Base-by-base conservation (phyloP, 2,888 invertebrate species). In the Zaprionus bogoriensis region DNA sequence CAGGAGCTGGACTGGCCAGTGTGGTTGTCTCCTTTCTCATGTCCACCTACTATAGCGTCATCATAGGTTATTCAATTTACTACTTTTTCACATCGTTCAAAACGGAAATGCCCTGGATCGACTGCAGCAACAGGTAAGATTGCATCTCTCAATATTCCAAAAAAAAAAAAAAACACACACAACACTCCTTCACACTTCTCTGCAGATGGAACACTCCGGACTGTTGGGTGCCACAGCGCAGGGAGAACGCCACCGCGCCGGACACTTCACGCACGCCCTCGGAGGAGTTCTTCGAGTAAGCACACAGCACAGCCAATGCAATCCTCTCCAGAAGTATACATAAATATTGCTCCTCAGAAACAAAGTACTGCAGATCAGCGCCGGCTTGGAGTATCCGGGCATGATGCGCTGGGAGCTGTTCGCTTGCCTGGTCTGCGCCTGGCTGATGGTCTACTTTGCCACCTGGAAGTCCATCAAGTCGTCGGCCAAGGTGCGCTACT, bases 381-480 rank as follows among this genome's bases (percentile, higher is more conserved):
- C 92, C 12, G 97, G 97, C 23, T 95, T 98, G 63, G 96, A 97
- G 87, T 94, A 93, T 79, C 95, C 95, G 27, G 97, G 96, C 60
- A 92, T 92, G 71, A 92, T 98, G 89, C 93, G 97, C 82, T 97
- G 97, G 96, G 97, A 98, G 88, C 92, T 98, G 64, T 95, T 97
- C 25, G 95, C 97, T 45, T 97, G 98, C 88, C 93, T 98, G 55
- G 93, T 98, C 51, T 94, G 96, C 84, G 97, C 98, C 70, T 99
- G 98, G 98, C 93, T 98, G 68, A 92, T 98, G 83, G 97, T 98
- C 53, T 99, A 98, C 92, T 97, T 98, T 91, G 97, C 98, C 74
- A 94, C 98, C 48, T 98, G 98, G 97, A 98, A 98, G 92, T 98
- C 98, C 70, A 96, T 98, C 63, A 96, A 96, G 90, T 97, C 97